Evolutionary conservation across 2,797 vertebrate genomes (phyloP), one percentile per base, ranked within the genome.

Genomic region (Miichthys miiuy): DNA sequence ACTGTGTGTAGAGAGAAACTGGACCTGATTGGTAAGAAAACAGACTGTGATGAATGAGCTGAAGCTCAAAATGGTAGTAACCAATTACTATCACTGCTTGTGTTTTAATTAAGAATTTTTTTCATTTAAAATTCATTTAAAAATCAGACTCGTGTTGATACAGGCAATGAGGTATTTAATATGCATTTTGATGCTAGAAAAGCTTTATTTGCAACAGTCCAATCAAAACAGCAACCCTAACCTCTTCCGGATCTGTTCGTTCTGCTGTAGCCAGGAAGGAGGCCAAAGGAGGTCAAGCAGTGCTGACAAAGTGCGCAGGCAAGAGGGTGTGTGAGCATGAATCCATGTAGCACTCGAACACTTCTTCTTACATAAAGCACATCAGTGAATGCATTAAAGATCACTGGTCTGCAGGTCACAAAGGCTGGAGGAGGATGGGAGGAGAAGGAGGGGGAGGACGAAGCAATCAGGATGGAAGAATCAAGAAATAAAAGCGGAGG

Each of bases 381-480:
- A 80, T 50, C 78, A 69, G 75, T n/a, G 27, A 70, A 66, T 84
- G 81, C 66, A 84, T 87, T 83, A 79, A 80, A 75, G 60, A 79
- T 75, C 70, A 72, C 48, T 58, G 72, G 69, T 47, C 66, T 75
- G 70, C 75, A 65, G 83, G 84, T 86, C 68, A 70, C 52, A 46
- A 58, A 55, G 56, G 69, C 34, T 46, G 51, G 4, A 58, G 54
- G 64, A 61, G 68, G 80, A 64, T 38, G 34, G 68, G 79, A 80
- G 34, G n/a, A 42, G 42, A 3, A 61, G 54, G 80, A 64, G 68
- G 79, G 78, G 68, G 77, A 80, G 34, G n/a, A 42, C 34, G 69
- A 54, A 58, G 48, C 52, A 30, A 20, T 41, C n/a, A 21, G 50
- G 74, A 75, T 6, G 75, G 68, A 42, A 13, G 42, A 47, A 70